Evolutionary conservation across 2,113 vertebrate genomes (phyloP).

Genomic region (Lepus timidus): DNA sequence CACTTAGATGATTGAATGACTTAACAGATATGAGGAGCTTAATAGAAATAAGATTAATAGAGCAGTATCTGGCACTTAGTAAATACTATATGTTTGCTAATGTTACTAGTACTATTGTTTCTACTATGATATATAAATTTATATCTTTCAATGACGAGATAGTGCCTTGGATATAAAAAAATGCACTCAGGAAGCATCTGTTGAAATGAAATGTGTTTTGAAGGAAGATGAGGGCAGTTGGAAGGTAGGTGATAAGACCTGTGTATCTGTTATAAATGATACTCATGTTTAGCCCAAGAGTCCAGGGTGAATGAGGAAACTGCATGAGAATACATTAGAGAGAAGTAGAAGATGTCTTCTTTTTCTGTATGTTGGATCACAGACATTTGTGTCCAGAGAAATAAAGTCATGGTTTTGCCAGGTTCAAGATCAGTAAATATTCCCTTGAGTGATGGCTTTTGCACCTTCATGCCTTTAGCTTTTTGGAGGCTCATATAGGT

Average conservation of each 20-base stretch:
- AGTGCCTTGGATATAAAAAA: not conserved
- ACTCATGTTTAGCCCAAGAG: not conserved
- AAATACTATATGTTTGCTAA: not conserved
- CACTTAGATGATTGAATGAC: not conserved
- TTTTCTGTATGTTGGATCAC: not conserved
- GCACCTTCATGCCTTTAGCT: not conserved
- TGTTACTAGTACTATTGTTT: not conserved
- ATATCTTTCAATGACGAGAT: not conserved
- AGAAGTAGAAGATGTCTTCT: not conserved
- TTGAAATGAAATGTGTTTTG: not conserved
- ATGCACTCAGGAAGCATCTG: not conserved
- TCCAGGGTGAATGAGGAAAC: not conserved
- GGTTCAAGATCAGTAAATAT: not conserved
- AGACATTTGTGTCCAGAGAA: conserved; percentile 2
- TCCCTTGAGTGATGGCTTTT: not conserved
- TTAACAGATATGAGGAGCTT: not conserved
- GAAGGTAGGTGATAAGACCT: not conserved
- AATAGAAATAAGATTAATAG: not conserved
- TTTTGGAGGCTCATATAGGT: not conserved
- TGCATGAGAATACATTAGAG: not conserved
- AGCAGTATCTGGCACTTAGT: not conserved
- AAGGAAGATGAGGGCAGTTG: conserved; percentile 7
- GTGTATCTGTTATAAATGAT: not conserved
- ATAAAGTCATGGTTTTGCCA: not conserved
- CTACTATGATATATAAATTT: not conserved